These are phyloP conservation scores for Ooceraea biroi DNA, from an alignment of 1,140 invertebrate genomes.

Conservation along the genomic window DNA sequence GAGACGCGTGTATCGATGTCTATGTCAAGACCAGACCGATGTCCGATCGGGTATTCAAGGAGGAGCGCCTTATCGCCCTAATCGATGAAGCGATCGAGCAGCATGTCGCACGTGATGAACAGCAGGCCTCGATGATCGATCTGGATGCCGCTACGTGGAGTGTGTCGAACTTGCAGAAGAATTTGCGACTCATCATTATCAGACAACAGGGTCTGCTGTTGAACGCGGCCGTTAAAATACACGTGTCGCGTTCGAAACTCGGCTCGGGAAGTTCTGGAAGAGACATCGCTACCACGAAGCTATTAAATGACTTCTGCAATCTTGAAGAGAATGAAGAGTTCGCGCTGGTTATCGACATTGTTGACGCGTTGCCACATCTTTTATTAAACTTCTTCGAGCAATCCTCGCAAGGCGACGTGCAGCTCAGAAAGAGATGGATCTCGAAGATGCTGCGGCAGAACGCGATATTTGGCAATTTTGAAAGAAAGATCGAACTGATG, in stretches of 20 bases:
- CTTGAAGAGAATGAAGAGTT: neutral
- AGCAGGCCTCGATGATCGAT: conserved; percentile 50
- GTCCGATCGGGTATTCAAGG: conserved; percentile 74
- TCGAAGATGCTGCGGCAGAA: conserved; percentile 50
- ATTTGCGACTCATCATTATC: conserved; percentile 77
- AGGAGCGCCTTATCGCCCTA: conserved; percentile 70
- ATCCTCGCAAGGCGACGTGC: conserved; percentile 71
- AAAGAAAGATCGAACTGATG: conserved; percentile 56
- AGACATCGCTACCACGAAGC: conserved; percentile 45
- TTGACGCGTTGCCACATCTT: conserved; percentile 74
- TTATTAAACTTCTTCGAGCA: conserved; percentile 82
- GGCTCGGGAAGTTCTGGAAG: neutral
- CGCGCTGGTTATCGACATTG: conserved; percentile 52
- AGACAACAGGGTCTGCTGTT: conserved; percentile 81
- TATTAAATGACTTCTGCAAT: conserved; percentile 77
- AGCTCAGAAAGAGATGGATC: conserved; percentile 73
- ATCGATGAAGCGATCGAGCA: conserved; percentile 71
- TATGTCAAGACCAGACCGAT: conserved; percentile 89
- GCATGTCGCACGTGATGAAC: neutral
- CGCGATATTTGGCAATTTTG: conserved; percentile 40
- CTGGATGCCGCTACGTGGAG: conserved; percentile 74
- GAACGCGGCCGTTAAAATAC: conserved; percentile 35
- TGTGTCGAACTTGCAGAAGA: conserved; percentile 76
- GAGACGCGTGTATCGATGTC: conserved; percentile 89
- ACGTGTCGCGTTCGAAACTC: neutral